These are phyloP conservation scores for Melinaea menophilus DNA, from an alignment of 2,888 invertebrate genomes.

Conservation along the genomic window DNA sequence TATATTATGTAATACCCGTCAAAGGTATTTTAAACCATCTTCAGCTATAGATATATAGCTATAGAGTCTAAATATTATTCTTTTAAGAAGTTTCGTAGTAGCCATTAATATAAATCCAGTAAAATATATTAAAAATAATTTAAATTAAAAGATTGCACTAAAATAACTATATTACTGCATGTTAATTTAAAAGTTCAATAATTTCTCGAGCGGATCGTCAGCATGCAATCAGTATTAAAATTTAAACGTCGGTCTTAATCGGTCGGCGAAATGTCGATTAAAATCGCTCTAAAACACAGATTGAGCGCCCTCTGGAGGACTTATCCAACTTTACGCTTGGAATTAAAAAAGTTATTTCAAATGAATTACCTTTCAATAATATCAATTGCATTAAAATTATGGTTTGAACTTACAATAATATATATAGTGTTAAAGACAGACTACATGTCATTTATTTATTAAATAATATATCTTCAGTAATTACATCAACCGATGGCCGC, in stretches of 20 bases:
- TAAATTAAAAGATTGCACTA: background rate
- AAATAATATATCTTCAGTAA: background rate
- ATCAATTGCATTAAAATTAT: too few species aligned
- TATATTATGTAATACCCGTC: too few species aligned
- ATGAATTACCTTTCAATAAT: background rate
- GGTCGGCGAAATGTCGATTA: constrained; percentile 47
- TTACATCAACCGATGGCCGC: background rate
- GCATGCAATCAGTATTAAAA: constrained; percentile 42
- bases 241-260: constrained; percentile 46
- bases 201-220: constrained; percentile 11
- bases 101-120: too few species aligned
- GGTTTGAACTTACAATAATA: too few species aligned
- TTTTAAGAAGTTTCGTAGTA: too few species aligned
- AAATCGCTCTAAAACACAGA: constrained; percentile 49
- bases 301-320: constrained; percentile 42
- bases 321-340: background rate
- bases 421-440: too few species aligned
- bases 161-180: constrained; percentile 3
- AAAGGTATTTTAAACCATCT: too few species aligned
- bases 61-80: too few species aligned
- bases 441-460: constrained; percentile 25
- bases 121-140: background rate
- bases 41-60: too few species aligned
- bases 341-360: background rate
- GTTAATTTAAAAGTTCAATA: constrained; percentile 8